Conservation (phyloP, 2,888 invertebrate species). For the Clunio marinus region DNA sequence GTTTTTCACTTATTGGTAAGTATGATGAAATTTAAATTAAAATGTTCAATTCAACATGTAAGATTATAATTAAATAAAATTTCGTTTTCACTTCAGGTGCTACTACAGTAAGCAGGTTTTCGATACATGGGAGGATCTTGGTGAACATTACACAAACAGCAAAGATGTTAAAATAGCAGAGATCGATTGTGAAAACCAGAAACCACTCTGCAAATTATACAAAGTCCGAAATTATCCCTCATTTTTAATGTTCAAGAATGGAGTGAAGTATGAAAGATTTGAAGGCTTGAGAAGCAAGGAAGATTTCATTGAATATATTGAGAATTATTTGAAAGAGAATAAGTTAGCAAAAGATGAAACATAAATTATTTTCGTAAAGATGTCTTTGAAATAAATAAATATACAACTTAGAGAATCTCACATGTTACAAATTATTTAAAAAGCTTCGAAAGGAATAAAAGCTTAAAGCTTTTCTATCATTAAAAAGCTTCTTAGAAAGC, state of each 20-base stretch:
- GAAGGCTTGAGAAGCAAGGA: not conserved
- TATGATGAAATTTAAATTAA: too few species aligned
- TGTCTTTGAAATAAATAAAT: not conserved
- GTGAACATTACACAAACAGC: not conserved
- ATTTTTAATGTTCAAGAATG: slow-evolving; percentile 7
- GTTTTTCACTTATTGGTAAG: slow-evolving; percentile 24
- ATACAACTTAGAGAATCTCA: too few species aligned
- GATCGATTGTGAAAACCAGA: slow-evolving; percentile 11
- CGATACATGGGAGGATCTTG: slow-evolving; percentile 26
- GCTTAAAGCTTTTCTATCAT: too few species aligned
- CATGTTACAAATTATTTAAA: too few species aligned
- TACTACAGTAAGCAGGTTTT: not conserved
- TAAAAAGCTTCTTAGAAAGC: too few species aligned
- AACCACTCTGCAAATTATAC: not conserved
- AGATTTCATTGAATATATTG: not conserved
- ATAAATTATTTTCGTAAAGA: not conserved
- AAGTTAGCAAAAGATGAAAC: not conserved
- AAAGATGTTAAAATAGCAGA: slow-evolving; percentile 8
- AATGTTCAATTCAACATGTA: too few species aligned
- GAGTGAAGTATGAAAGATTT: not conserved
- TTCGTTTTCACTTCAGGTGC: slow-evolving; percentile 5
- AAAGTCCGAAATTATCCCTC: slow-evolving; percentile 14
- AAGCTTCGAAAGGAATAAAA: too few species aligned
- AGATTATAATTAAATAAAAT: not conserved
- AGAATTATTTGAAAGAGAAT: not conserved